Evolutionary conservation across 2,113 vertebrate genomes (phyloP).

Genomic region (Phalacrocorax pelagicus): DNA sequence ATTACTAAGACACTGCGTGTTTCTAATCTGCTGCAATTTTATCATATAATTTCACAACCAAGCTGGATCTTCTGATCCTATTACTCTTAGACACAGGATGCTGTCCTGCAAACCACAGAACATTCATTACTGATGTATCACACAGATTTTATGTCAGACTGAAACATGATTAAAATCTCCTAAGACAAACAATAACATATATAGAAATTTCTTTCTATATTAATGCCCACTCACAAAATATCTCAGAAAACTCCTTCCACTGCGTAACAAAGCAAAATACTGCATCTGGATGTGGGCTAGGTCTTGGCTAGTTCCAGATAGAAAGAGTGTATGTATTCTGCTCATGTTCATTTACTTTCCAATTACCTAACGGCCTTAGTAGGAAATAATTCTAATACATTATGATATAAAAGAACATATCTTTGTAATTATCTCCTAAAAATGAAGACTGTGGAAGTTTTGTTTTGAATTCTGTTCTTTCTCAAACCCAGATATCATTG

Average conservation of each 20-base stretch:
- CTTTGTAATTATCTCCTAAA: background rate
- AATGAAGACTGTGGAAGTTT: background rate
- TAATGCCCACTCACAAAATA: background rate
- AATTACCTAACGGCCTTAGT: background rate
- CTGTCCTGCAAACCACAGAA: slow-evolving; percentile 13
- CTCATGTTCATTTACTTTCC: background rate
- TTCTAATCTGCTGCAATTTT: slow-evolving; percentile 55
- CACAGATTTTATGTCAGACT: slow-evolving; percentile 18
- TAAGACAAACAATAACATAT: background rate
- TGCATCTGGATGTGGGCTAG: background rate
- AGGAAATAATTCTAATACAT: background rate
- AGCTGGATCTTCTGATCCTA: background rate
- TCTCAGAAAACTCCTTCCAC: background rate
- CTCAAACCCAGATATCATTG: background rate
- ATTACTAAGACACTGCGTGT: background rate
- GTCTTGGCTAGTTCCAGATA: background rate
- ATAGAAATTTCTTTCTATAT: background rate
- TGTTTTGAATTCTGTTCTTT: background rate
- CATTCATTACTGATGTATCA: background rate
- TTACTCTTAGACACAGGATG: slow-evolving; percentile 31
- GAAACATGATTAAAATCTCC: slow-evolving; percentile 20
- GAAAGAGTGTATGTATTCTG: background rate
- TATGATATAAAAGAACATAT: background rate
- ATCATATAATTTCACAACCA: slow-evolving; percentile 20
- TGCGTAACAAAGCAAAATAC: background rate